Conservation (phyloP, 2,888 invertebrate species). For the Trissonchulus sp. region DNA sequence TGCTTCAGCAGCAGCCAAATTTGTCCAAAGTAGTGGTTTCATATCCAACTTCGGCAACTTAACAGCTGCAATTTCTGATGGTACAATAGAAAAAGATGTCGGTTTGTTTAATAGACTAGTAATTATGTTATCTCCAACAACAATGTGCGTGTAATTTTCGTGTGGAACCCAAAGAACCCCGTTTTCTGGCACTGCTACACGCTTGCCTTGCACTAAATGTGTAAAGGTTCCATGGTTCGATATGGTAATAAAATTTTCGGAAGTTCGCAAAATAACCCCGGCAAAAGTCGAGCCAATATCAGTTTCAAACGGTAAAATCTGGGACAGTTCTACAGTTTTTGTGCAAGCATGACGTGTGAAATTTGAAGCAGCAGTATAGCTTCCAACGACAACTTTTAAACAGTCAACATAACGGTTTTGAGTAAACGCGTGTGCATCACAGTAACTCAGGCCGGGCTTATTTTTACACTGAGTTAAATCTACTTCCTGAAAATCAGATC, state of each 20-base stretch:
- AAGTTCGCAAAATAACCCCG: neutral
- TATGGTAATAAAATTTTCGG: neutral
- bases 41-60: neutral
- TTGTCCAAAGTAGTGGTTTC: neutral
- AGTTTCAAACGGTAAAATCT: no score
- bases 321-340: no score
- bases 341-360: no score
- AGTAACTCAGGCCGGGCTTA: neutral
- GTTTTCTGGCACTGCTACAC: neutral
- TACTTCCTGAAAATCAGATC: neutral
- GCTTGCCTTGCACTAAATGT: neutral
- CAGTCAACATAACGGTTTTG: neutral
- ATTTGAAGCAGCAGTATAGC: neutral
- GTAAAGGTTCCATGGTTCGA: neutral
- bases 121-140: neutral
- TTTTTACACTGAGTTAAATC: neutral
- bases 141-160: constrained; percentile 7
- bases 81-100: no score
- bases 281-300: neutral
- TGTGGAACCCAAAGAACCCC: constrained; percentile 8
- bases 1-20: neutral
- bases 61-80: no score
- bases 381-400: neutral
- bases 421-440: neutral
- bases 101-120: no score